Evolutionary conservation across 2,113 vertebrate genomes (phyloP).

Genomic region (Podocnemis expansa): DNA sequence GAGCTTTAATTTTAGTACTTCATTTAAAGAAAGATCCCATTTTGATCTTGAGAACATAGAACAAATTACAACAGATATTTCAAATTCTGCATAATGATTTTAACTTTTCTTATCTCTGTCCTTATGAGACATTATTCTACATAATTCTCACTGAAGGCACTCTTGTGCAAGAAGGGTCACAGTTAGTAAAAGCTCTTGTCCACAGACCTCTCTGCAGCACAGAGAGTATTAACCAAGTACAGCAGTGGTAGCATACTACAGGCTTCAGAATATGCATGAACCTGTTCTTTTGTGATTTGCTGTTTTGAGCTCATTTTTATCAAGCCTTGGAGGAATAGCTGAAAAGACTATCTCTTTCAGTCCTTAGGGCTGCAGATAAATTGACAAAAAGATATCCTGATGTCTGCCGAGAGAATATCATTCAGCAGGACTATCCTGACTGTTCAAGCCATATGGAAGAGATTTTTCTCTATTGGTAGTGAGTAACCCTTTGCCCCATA

Average conservation of each 20-base stretch:
- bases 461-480: background rate
- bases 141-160: too few relatives aligned
- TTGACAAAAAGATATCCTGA: background rate
- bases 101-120: background rate
- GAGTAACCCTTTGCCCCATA: too few relatives aligned
- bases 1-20: background rate
- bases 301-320: background rate
- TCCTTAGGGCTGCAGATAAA: background rate
- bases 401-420: background rate
- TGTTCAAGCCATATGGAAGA: background rate
- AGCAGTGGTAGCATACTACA: background rate
- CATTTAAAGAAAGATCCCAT: background rate
- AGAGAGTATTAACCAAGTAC: background rate
- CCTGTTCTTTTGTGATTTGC: background rate
- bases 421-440: background rate
- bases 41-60: background rate
- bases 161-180: too few relatives aligned
- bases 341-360: background rate
- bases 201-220: too few relatives aligned
- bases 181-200: too few relatives aligned
- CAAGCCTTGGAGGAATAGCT: background rate
- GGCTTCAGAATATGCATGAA: background rate
- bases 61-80: background rate
- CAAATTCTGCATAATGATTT: background rate
- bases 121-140: background rate